These are phyloP conservation scores for Folsomia candida DNA, from an alignment of 2,888 invertebrate genomes.

Conservation along the genomic window DNA sequence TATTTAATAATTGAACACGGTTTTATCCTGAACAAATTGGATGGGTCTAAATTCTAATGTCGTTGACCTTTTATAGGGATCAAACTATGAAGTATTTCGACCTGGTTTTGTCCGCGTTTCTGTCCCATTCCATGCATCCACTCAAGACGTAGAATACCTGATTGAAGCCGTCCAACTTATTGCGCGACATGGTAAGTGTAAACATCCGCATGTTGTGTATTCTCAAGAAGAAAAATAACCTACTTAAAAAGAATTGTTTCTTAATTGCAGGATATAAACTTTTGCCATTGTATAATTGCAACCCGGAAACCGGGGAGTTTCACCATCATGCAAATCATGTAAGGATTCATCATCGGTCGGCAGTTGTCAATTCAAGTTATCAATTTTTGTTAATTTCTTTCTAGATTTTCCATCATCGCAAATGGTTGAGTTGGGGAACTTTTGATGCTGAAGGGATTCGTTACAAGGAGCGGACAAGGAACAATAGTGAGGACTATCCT, in stretches of 20 bases:
- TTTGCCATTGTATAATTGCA: conserved; percentile 80
- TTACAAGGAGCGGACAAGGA: conserved; percentile 63
- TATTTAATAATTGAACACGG: too few species aligned
- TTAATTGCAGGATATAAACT: conserved; percentile 68
- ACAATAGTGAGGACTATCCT: conserved; percentile 57
- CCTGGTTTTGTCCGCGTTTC: conserved; percentile 85
- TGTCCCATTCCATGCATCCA: conserved; percentile 79
- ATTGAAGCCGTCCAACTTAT: conserved; percentile 82
- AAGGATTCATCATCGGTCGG: conserved; percentile 17
- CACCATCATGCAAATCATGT: conserved; percentile 74
- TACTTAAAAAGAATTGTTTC: not conserved
- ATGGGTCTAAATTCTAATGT: too few species aligned
- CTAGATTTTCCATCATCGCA: conserved; percentile 70
- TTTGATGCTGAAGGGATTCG: conserved; percentile 74
- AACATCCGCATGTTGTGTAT: not conserved
- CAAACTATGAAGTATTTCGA: conserved; percentile 67
- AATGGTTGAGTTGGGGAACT: conserved; percentile 74
- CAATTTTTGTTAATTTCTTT: not conserved
- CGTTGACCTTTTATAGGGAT: too few species aligned
- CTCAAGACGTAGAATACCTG: conserved; percentile 74
- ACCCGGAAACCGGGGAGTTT: conserved; percentile 87
- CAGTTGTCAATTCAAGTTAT: not conserved
- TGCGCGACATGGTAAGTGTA: conserved; percentile 67
- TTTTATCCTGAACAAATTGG: too few species aligned
- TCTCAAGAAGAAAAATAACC: not conserved